A percentile compares a stretch with the other conserved stretches of the same genome.
Evolutionary conservation across 2,113 vertebrate genomes (phyloP).

Genomic region (Stictonetta naevosa): DNA sequence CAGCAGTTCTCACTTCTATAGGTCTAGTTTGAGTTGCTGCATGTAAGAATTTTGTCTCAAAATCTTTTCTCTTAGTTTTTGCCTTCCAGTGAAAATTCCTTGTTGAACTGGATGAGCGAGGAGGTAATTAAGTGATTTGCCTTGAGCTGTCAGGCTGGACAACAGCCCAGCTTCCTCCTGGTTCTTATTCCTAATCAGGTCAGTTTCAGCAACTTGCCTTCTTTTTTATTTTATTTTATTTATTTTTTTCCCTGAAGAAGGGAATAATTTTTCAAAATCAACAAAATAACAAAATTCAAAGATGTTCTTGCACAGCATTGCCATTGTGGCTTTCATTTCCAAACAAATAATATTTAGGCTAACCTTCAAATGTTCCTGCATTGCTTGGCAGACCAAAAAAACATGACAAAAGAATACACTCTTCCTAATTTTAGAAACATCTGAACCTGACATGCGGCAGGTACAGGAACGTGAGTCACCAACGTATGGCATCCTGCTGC

Average conservation of each 20-base stretch:
- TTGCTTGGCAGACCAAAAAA: conserved; percentile 13
- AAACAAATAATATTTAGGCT: conserved; percentile 3
- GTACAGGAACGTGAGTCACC: conserved; percentile 8
- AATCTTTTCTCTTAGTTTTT: neutral
- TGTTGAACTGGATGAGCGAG: neutral
- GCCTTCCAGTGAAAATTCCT: neutral
- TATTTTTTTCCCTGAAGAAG: neutral
- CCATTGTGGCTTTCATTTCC: neutral
- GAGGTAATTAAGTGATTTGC: conserved; percentile 27
- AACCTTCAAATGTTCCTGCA: conserved; percentile 25
- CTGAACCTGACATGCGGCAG: neutral
- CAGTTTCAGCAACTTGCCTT: neutral
- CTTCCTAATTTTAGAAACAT: conserved; percentile 30
- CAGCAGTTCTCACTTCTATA: neutral
- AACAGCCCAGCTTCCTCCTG: neutral
- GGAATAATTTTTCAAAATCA: neutral
- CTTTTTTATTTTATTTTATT: neutral
- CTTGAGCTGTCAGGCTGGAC: neutral
- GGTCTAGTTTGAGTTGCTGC: accelerated
- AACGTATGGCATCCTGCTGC: neutral
- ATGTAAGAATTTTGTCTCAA: neutral
- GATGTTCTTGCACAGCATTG: neutral
- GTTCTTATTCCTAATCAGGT: neutral
- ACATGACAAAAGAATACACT: neutral
- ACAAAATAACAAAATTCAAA: neutral